A percentile compares a stretch with the other conserved stretches of the same genome.
These are phyloP conservation scores for Platynereis dumerilii DNA, from an alignment of 2,888 invertebrate species.

Conservation along the genomic window DNA sequence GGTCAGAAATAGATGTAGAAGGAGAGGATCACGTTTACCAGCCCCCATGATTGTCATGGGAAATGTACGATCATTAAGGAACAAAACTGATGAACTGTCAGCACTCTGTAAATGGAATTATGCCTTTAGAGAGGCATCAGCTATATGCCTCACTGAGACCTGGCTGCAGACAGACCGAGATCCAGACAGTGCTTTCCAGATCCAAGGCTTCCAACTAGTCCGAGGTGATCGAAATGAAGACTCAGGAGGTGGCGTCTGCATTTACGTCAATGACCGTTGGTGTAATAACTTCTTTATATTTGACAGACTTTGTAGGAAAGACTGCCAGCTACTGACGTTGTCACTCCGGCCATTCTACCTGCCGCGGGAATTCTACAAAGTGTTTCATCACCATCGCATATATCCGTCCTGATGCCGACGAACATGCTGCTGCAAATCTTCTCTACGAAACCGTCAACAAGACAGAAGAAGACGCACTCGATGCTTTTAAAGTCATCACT, in stretches of 20 bases:
- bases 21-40: constrained; percentile 1
- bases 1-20: not conserved
- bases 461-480: not conserved
- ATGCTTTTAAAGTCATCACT: not conserved
- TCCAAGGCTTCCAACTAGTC: not conserved
- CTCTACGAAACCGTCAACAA: not conserved
- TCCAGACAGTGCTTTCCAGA: no score
- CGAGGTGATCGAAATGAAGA: constrained; percentile 1
- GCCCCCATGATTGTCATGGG: not conserved
- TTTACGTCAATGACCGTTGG: constrained; percentile 8
- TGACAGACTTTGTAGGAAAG: not conserved
- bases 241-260: not conserved
- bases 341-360: not conserved
- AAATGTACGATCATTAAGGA: not conserved
- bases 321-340: not conserved
- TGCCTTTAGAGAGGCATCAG: not conserved
- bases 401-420: constrained; percentile 2
- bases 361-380: constrained; percentile 4
- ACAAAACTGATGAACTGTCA: constrained; percentile 2
- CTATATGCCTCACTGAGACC: not conserved
- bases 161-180: not conserved
- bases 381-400: constrained; percentile 1
- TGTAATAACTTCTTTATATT: not conserved
- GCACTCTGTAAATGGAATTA: not conserved
- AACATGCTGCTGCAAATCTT: not conserved